Base-by-base conservation (phyloP, 35 echinoderm and acorn worm genomes). In the Acanthaster planci region DNA sequence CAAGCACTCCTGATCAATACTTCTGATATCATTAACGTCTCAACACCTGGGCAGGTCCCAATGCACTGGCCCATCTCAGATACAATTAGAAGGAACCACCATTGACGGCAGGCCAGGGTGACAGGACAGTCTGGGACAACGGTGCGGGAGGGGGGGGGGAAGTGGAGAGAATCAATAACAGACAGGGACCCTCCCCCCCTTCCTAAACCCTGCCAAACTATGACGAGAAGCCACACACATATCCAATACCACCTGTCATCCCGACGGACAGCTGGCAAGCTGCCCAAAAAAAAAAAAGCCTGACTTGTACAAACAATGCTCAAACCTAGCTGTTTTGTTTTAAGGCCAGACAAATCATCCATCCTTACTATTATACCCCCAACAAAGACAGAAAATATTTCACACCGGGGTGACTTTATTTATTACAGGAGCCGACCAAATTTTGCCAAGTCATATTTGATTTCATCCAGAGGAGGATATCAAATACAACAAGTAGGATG, bases 81-180 rank as follows among this genome's bases (percentile, higher is more conserved):
- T 59, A 59, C 56, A 59, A 59, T 59, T 59, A 59, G 19, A 59
- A 59, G 56, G 19, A n/a, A n/a, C 52, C 7, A 59, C 19, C 56
- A 59, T 59, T 59, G 56, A 59, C 56, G 56, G 56, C 52, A 59
- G 56, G 56, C 19, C 27, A 59, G 56, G 56, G 56, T 59, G 56
- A 26, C 19, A n/a, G n/a, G n/a, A n/a, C n/a, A n/a, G n/a, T n/a
- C n/a, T n/a, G n/a, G n/a, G n/a, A n/a, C n/a, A n/a, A n/a, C n/a
- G n/a, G 56, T 14, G 52, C 0, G 52, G 21, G 52, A 55, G 52
- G 27, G 0, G 56, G 56, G 56, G 19, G 56, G 27, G 19, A n/a
- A 59, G 56, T n/a, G 19, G 27, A 59, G 56, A 59, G 56, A 59
- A 59, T 59, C 56, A 59, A 59, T 59, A 26, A n/a, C 56, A 7